Evolutionary conservation across 2,797 vertebrate genomes (phyloP).

Genomic region (Malacoctenus gilli): DNA sequence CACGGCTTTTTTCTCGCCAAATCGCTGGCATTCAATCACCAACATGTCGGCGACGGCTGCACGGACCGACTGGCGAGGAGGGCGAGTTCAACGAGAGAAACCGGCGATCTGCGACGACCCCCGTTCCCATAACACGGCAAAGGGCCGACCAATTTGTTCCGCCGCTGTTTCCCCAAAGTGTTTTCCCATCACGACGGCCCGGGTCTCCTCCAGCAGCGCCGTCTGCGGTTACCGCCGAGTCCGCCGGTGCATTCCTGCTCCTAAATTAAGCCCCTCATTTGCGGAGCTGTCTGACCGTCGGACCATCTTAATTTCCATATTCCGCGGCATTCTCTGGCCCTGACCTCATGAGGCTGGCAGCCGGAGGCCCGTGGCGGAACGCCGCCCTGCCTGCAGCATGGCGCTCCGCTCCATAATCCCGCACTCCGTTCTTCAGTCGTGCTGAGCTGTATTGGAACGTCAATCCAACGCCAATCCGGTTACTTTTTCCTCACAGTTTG

Average conservation of each 20-base stretch:
- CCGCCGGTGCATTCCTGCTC: conserved; percentile 57
- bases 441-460: conserved; percentile 36
- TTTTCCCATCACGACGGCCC: conserved; percentile 51
- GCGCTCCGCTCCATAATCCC: conserved; percentile 45
- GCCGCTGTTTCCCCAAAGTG: conserved; percentile 59
- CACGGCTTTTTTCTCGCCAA: conserved; percentile 65
- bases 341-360: conserved; percentile 73
- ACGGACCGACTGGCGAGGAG: no score
- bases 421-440: conserved; percentile 56
- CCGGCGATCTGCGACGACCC: conserved; percentile 46
- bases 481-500: conserved; percentile 21
- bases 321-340: conserved; percentile 58
- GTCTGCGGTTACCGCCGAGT: conserved; percentile 60
- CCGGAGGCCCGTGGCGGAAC: conserved; percentile 52
- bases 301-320: conserved; percentile 75
- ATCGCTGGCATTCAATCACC: no score
- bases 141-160: conserved; percentile 63
- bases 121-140: conserved; percentile 35
- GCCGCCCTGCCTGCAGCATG: conserved; percentile 52
- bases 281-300: conserved; percentile 58
- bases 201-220: conserved; percentile 42
- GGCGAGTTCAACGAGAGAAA: conserved; percentile 20
- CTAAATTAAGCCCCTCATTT: conserved; percentile 75
- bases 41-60: no score
- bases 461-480: conserved; percentile 25